phyloP scores from a whole-genome alignment of 1,140 invertebrate species.

The Drosophila leontia region DNA sequence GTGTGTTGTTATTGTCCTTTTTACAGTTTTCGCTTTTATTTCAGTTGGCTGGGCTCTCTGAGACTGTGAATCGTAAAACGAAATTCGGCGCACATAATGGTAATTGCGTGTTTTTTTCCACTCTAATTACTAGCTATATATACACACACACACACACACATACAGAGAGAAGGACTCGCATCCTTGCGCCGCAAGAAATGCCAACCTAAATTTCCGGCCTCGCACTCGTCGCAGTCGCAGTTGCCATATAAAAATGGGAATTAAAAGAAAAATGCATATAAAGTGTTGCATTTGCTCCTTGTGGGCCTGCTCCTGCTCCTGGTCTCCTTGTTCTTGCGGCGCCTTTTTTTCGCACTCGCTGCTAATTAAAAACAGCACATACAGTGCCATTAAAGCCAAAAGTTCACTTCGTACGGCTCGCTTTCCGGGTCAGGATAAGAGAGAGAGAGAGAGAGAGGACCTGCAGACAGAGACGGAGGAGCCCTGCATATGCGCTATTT shows the following conservation, averaged over 20 bases:
- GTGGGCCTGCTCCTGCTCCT: constrained; percentile 30
- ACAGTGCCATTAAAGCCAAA: constrained; percentile 77
- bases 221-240: constrained; percentile 42
- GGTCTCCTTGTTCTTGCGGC: constrained; percentile 19
- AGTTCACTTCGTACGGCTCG: constrained; percentile 58
- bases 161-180: constrained; percentile 17
- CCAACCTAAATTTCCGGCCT: constrained; percentile 74
- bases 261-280: constrained; percentile 83
- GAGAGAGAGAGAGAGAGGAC: background rate
- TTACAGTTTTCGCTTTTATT: constrained; percentile 45
- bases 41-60: constrained; percentile 33
- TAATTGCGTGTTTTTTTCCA: constrained; percentile 80
- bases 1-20: constrained; percentile 16
- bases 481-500: constrained; percentile 66
- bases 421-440: constrained; percentile 38
- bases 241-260: constrained; percentile 67
- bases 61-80: constrained; percentile 62
- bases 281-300: constrained; percentile 77
- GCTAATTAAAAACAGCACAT: constrained; percentile 80
- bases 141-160: constrained; percentile 25
- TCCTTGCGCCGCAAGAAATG: constrained; percentile 65
- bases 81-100: constrained; percentile 81
- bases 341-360: constrained; percentile 24
- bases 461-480: constrained; percentile 9
- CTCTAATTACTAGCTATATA: constrained; percentile 79